Conservation (phyloP, 2,797 vertebrate genomes). For the Myotis myotis region DNA sequence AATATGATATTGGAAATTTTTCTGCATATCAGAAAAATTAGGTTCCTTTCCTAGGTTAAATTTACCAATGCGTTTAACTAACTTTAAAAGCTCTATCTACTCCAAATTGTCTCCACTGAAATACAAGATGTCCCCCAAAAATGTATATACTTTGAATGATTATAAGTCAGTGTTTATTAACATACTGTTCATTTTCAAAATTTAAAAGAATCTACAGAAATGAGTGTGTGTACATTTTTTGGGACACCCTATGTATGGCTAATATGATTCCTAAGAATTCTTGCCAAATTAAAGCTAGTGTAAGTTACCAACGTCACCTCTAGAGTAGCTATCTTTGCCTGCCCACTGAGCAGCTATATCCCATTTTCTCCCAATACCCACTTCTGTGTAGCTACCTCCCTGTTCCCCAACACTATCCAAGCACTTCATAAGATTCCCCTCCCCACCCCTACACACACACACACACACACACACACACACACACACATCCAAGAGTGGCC, state of each 20-base stretch:
- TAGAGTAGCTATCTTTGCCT: neutral
- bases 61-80: constrained; percentile 4
- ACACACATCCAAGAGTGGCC: neutral
- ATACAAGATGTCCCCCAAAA: neutral
- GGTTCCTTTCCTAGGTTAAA: neutral
- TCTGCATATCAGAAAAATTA: neutral
- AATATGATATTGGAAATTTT: neutral
- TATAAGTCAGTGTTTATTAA: too few relatives aligned
- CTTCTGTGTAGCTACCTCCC: neutral
- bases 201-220: too few relatives aligned
- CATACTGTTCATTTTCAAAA: too few relatives aligned
- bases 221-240: too few relatives aligned
- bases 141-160: too few relatives aligned
- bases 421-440: neutral
- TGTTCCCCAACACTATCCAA: neutral
- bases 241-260: neutral
- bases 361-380: neutral
- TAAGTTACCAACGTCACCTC: neutral
- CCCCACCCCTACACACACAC: neutral
- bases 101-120: neutral
- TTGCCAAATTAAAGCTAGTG: neutral
- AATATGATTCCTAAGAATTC: constrained; percentile 39
- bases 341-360: neutral
- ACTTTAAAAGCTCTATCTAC: constrained; percentile 11
- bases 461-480: neutral